Evolutionary conservation across 2,113 vertebrate species (phyloP).

Genomic region (Edolisoma coerulescens): DNA sequence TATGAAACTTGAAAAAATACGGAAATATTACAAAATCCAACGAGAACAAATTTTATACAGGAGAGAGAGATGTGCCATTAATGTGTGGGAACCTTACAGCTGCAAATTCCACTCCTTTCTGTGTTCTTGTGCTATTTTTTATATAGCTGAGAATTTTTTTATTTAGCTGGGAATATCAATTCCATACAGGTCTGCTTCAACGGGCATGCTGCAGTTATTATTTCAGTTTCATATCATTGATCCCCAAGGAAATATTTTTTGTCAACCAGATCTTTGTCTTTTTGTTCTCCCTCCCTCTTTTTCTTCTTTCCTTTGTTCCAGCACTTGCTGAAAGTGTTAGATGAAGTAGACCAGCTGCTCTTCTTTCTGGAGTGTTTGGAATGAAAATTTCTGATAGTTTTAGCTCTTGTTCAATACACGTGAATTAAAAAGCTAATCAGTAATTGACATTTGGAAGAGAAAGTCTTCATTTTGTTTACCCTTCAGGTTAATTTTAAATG

Average conservation of each 20-base stretch:
- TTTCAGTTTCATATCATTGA: background rate
- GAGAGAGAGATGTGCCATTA: background rate
- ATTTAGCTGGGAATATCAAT: background rate
- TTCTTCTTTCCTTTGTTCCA: background rate
- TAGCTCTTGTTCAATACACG: background rate
- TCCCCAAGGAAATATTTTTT: background rate
- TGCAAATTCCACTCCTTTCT: background rate
- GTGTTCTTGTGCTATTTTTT: background rate
- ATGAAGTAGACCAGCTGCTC: background rate
- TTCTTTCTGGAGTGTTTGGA: background rate
- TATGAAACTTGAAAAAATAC: background rate
- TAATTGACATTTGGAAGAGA: background rate
- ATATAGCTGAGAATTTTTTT: background rate
- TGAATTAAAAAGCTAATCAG: background rate
- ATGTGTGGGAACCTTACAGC: background rate
- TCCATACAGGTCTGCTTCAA: background rate
- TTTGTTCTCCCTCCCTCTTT: fast-evolving
- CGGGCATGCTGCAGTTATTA: background rate
- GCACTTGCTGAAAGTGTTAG: background rate
- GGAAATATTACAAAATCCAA: background rate
- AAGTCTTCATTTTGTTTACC: background rate
- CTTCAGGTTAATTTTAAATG: background rate
- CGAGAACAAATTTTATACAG: background rate
- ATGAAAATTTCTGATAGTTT: background rate
- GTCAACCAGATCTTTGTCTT: background rate